Evolutionary conservation across 35 echinoderm and acorn worm genomes (phyloP), one percentile per base, ranked within the genome.

Genomic region (Heliocidaris erythrogramma): DNA sequence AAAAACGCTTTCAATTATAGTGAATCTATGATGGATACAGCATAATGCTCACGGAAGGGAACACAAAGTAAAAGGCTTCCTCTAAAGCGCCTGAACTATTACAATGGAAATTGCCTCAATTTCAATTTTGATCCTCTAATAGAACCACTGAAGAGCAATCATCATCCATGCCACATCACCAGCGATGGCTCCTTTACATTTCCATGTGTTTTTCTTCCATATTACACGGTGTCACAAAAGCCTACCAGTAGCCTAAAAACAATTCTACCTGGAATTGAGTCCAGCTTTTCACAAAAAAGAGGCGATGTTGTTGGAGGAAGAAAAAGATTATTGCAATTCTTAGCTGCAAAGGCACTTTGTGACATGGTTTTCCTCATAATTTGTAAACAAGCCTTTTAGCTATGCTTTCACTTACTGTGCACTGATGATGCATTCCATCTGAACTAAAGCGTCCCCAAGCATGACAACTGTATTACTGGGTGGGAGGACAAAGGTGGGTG

Each of bases 381-480:
- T 42, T 42, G 1, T 1, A 42, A 42, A 42, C 35, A 42, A 42
- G 35, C 35, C 35, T 3, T 42, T 42, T 3, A 42, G 35, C 35
- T 42, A 42, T 42, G 35, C 3, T 42, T 42, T 42, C 35, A 89
- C 87, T 89, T 48, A 89, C 87, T 47, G 31, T 4, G 87, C 87
- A 89, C 47, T 89, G 31, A 89, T 48, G 87, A 89, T 89, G 87
- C 87, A 89, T 48, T 89, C 87, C 87, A 89, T 89, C 32, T 89
- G 31, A 17, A 89, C 87, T 21, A 89, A 89, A n/a, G 87, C 17
- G 31, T 89, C 29, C 42, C 87, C 87, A 9, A 30, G 87, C 87
- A 13, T 89, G 31, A 89, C 87, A 13, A 89, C 87, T 47, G 87
- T 89, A 48, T 42, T 27, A 12, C 47, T 89, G 31, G 87, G 87